Evolutionary conservation across 2,888 invertebrate species (phyloP).

Genomic region (Amphipoea lucens): DNA sequence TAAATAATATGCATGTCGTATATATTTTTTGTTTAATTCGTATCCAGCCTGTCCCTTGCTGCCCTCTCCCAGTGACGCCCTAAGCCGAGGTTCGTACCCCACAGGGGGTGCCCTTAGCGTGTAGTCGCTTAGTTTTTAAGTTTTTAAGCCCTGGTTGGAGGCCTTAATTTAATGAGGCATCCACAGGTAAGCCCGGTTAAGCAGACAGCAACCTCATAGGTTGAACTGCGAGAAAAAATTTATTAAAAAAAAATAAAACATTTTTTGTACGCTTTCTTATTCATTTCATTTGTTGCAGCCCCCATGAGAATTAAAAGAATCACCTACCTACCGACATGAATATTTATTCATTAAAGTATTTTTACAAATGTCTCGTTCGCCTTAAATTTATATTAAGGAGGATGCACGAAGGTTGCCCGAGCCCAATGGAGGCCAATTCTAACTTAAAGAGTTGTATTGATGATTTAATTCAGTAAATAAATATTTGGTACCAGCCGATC

Average conservation of each 20-base stretch:
- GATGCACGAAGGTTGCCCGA: not conserved
- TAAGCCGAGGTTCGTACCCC: too few relatives aligned
- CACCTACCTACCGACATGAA: not conserved
- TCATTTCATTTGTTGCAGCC: not conserved
- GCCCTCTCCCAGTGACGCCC: too few relatives aligned
- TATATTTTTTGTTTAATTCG: too few relatives aligned
- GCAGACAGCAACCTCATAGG: too few relatives aligned
- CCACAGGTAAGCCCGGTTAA: too few relatives aligned
- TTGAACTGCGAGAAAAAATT: too few relatives aligned
- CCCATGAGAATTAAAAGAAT: not conserved
- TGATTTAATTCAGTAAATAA: not conserved
- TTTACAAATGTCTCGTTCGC: not conserved
- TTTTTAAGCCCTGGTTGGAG: too few relatives aligned
- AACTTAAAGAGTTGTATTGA: not conserved
- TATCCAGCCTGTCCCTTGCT: too few relatives aligned
- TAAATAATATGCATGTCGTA: not conserved
- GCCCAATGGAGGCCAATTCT: not conserved
- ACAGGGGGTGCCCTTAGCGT: too few relatives aligned
- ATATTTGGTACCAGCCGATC: not conserved
- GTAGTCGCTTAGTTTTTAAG: too few relatives aligned
- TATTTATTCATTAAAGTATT: not conserved
- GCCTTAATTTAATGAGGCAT: too few relatives aligned
- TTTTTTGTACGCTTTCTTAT: not conserved
- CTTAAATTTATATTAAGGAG: not conserved
- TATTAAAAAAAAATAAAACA: too few relatives aligned